Evolutionary conservation across 2,113 vertebrate species (phyloP).

Genomic region (Brevimyrus niger): DNA sequence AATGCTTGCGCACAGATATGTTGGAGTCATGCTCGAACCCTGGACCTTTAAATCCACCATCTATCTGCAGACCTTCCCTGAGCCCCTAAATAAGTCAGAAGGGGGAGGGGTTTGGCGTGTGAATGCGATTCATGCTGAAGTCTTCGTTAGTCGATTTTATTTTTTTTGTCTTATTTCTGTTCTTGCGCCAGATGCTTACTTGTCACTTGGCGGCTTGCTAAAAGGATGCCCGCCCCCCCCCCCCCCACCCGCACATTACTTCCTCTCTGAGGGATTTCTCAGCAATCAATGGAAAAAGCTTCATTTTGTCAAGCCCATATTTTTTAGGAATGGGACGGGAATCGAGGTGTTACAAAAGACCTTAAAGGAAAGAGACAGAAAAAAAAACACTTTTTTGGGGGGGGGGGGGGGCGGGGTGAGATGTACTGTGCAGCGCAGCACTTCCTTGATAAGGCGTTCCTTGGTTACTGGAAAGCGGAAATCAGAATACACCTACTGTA

Average conservation of each 20-base stretch:
- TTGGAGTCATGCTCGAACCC: neutral
- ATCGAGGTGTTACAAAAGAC: neutral
- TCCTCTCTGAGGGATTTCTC: neutral
- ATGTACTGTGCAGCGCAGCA: neutral
- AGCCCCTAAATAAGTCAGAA: neutral
- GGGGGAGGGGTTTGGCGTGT: neutral
- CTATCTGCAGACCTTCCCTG: neutral
- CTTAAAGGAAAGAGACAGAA: neutral
- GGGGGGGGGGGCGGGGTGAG: no score
- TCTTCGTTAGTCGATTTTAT: neutral
- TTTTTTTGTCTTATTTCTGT: neutral
- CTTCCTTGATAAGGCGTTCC: neutral
- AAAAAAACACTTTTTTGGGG: neutral
- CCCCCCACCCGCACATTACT: neutral
- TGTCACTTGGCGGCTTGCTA: neutral
- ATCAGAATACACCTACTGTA: neutral
- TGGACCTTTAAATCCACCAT: neutral
- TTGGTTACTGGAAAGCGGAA: neutral
- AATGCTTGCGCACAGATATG: neutral
- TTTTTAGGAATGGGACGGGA: neutral
- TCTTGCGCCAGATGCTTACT: neutral
- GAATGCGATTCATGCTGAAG: neutral
- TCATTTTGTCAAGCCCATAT: neutral
- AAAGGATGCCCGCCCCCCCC: neutral
- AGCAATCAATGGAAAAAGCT: neutral